Evolutionary conservation across 2,888 invertebrate species (phyloP), one percentile per base, ranked within the genome.

Genomic region (Cartodere bifasciata): DNA sequence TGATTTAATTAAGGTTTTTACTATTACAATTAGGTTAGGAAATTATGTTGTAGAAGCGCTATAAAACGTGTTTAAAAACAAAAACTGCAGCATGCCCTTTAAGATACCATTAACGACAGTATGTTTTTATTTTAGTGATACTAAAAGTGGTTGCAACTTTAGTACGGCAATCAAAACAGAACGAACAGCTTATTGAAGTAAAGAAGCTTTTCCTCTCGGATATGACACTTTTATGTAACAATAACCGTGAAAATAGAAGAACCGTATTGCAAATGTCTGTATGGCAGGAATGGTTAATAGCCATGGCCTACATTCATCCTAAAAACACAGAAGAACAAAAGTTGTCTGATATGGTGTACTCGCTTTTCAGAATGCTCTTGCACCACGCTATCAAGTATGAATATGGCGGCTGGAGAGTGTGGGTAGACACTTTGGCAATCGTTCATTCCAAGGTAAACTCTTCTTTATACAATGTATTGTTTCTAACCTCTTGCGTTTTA

Each of bases 241-340:
- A 92, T 58, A 95, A 92, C 59, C 71, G 94, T 9, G 98, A 99
- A 57, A 99, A 99, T 61, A 65, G 97, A 29, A 71, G 95, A 48
- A 97, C 94, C 0, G 92, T 99, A 9, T 68, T 98, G 23, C 98
- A 98, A 65, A 98, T 99, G 98, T 97, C 97, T 0, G 98, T 99
- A 1, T 99, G 98, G 98, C 90, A 90, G 62, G 97, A 94, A 54
- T 99, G 98, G 98, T 69, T 99, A 7, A 97, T 98, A 47, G 94
- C 95, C 4, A 82, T 92, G 81, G 91, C 95, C 14, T 95, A 95
- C 59, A 92, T 98, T 42, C 95, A 94, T 60, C 97, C 97, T 0
- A 85, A 87, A 59, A 90, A 81, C 48, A 76, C 82, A 0, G 92
- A 94, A 52, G 92, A 97, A 53, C 90, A 92, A 56, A 88, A 92